phyloP scores from a whole-genome alignment of 2,113 vertebrate species.

The Triplophysa siluroides region DNA sequence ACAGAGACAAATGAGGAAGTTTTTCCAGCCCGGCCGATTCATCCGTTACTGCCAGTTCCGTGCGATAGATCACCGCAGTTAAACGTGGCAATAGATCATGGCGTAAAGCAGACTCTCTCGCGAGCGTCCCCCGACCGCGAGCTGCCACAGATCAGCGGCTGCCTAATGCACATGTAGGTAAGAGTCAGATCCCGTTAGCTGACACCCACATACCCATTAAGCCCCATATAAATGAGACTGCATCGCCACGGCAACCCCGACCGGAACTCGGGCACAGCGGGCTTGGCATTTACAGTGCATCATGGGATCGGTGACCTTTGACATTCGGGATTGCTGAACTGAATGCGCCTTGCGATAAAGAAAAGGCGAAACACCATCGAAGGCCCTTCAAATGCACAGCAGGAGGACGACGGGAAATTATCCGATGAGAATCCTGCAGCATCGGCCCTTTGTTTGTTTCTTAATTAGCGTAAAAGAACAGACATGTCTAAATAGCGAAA shows the following conservation, averaged over 20 bases:
- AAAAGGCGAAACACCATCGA: neutral
- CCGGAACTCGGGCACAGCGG: neutral
- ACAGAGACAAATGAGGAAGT: conserved; percentile 86
- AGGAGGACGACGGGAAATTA: neutral
- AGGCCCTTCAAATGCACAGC: conserved; percentile 18
- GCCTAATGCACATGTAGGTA: conserved; percentile 75
- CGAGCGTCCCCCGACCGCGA: conserved; percentile 71
- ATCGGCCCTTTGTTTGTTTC: conserved; percentile 65
- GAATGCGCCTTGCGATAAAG: neutral
- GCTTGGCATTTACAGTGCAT: conserved; percentile 41
- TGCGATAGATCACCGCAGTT: conserved; percentile 77
- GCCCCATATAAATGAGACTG: conserved; percentile 51
- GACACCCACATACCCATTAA: conserved; percentile 56
- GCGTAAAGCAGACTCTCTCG: conserved; percentile 74
- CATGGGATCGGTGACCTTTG: conserved; percentile 25
- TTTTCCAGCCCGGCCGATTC: conserved; percentile 82
- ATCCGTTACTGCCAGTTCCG: conserved; percentile 83
- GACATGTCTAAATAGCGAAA: conserved; percentile 73
- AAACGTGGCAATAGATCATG: conserved; percentile 80
- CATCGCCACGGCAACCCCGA: neutral
- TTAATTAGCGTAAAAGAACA: conserved; percentile 69
- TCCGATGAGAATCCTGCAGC: conserved; percentile 45
- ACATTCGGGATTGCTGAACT: neutral
- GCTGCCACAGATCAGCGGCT: conserved; percentile 76
- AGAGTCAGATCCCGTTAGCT: conserved; percentile 75